Base-by-base conservation (phyloP, 2,888 invertebrate genomes). In the Temnothorax ravouxi region DNA sequence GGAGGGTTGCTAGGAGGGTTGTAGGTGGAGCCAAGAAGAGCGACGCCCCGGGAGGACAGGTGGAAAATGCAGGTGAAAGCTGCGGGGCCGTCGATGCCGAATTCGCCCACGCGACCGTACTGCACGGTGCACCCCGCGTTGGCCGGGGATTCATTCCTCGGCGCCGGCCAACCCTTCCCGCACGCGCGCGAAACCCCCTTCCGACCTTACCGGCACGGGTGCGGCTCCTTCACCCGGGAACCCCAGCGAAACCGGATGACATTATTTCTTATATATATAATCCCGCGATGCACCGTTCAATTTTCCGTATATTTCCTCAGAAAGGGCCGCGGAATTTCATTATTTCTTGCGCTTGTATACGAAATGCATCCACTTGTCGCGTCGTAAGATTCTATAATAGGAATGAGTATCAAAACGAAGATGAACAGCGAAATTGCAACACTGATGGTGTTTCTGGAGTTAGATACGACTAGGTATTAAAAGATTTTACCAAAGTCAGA, bases 21-120 rank as follows among this genome's bases (percentile, higher is more conserved):
- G 94, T 94, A 93, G 94, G 94, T 94, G 94, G 94, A 94, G 94
- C 93, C 88, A 92, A 86, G 71, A 82, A 86, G 59, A 93, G 94
- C 86, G 91, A 93, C 94, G 94, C 94, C 94, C 94, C 91, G 88
- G 87, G 85, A 92, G 88, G 92, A 94, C 94, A 94, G 94, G 94
- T 94, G 93, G 94, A 94, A 94, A 93, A 90, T 93, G 91, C 93
- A 94, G 94, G 94, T 94, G 91, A 91, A 92, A 87, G 79, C 79
- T 87, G 84, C 89, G 86, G 85, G 84, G 83, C 83, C 84, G 86
- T 86, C 84, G 86, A 88, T 87, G 86, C 89, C 86, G 84, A 87
- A 89, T 89, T 91, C 87, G 82, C 80, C 84, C 76, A 15, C 76
- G 86, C 86, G 87, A 44, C 82, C 77, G 38, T 56, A 18, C 72